Evolutionary conservation across 1,140 invertebrate species (phyloP), one percentile per base, ranked within the genome.

Genomic region (Hyphantria cunea): DNA sequence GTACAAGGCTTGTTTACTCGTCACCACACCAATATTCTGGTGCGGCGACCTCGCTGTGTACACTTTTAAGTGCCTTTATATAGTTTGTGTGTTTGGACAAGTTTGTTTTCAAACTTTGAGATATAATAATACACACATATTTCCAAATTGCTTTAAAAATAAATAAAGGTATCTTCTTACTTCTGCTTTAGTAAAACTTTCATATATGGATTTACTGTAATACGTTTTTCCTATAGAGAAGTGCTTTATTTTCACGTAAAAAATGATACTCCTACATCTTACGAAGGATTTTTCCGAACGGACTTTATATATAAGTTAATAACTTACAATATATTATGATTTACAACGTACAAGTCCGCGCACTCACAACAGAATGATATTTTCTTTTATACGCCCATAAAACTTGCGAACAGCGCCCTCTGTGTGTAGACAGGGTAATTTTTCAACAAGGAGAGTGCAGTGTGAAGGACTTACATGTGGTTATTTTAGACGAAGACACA

Each of bases 401-500:
- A 62, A 62, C 31, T 62, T 62, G 12, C 33, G 49, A 34, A 31
- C 14, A 42, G 32, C 59, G 12, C 47, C 32, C 8, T 59, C 45
- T 53, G 56, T 49, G 58, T 50, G 68, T 56, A 62, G 55, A 56
- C 59, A 53, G 55, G 31, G 56, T 45, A 59, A 74, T 78, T 78
- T 76, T 75, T 77, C 70, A 76, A 66, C 31, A 49, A 65, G 69
- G 63, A 49, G 49, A 66, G 68, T 62, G 32, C 41, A 70, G 55
- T 64, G 66, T 64, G 55, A 72, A 64, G 64, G 58, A 59, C 53
- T 73, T 68, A 63, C 66, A 53, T 60, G 69, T 74, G 71, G 76
- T 77, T 77, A 82, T 83, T 83, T 80, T 70, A 65, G 72, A 74
- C 52, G 70, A 65, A 71, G 72, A 79, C 63, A 66, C 54, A 56